Percentiles rank a stretch among this genome's conserved stretches.
phyloP scores from a whole-genome alignment of 64 coral and sea anemone species.

The Stichodactyla mertensii region DNA sequence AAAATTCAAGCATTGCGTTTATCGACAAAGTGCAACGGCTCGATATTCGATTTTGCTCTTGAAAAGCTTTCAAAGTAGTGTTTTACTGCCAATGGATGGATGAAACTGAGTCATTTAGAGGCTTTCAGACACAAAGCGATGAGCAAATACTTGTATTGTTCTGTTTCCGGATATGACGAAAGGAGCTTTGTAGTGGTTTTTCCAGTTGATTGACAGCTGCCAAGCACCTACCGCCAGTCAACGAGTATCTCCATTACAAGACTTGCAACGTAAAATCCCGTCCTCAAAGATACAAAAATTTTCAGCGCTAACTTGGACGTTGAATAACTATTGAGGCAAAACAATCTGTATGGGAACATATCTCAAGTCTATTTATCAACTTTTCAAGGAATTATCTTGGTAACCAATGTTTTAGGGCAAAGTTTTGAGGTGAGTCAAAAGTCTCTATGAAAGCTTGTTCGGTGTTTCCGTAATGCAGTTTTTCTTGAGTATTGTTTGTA shows the following conservation, averaged over 20 bases:
- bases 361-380: not conserved
- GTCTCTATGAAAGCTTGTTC: not conserved
- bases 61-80: not conserved
- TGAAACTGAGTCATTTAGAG: not conserved
- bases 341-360: not conserved
- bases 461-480: not conserved
- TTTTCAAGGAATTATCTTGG: slow-evolving; percentile 2
- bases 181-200: slow-evolving; percentile 24
- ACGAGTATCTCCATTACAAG: slow-evolving; percentile 23
- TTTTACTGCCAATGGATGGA: slow-evolving; percentile 8
- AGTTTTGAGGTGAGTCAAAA: slow-evolving; percentile 21
- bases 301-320: slow-evolving; percentile 2
- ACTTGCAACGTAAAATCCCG: slow-evolving; percentile 14
- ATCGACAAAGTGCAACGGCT: not conserved
- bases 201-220: slow-evolving; percentile 3
- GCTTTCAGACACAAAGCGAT: slow-evolving; percentile 4
- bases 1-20: not conserved
- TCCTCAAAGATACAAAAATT: not conserved
- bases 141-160: not conserved
- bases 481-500: not conserved
- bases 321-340: not conserved
- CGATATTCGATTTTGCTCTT: slow-evolving; percentile 9
- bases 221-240: slow-evolving; percentile 9
- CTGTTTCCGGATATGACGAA: slow-evolving; percentile 18
- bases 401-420: slow-evolving; percentile 2